Conservation (phyloP, 2,113 vertebrate species). For the Oophaga pumilio region DNA sequence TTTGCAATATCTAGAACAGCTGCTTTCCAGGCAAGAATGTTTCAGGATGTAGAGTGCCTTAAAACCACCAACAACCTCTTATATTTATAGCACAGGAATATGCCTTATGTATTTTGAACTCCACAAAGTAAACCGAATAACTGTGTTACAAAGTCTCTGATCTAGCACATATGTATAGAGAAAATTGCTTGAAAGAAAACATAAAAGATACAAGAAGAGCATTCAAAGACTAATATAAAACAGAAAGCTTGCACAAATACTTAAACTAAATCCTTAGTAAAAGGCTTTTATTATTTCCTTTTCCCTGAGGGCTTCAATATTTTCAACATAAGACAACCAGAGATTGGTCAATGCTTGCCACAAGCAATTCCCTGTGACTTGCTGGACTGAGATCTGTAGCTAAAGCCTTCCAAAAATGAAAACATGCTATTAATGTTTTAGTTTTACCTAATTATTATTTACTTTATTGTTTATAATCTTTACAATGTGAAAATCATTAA, state of each 20-base stretch:
- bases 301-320: conserved; percentile 69
- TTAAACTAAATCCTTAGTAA: conserved; percentile 77
- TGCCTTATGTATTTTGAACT: conserved; percentile 67
- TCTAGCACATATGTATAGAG: conserved; percentile 75
- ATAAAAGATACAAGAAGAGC: conserved; percentile 76
- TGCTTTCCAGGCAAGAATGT: conserved; percentile 64
- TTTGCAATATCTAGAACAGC: conserved; percentile 58
- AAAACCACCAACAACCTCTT: conserved; percentile 69
- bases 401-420: conserved; percentile 16
- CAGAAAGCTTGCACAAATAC: conserved; percentile 76
- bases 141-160: conserved; percentile 67
- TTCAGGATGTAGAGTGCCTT: conserved; percentile 61
- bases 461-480: not conserved
- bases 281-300: conserved; percentile 75
- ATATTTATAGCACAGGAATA: conserved; percentile 69
- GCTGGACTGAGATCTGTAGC: conserved; percentile 57
- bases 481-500: not conserved
- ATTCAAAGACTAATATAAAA: conserved; percentile 76
- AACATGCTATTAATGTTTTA: not conserved
- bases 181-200: conserved; percentile 76
- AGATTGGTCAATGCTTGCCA: conserved; percentile 64
- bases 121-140: conserved; percentile 65
- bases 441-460: conserved; percentile 3
- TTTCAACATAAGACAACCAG: conserved; percentile 62
- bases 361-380: conserved; percentile 64